Evolutionary conservation across 1,140 invertebrate species (phyloP).

Genomic region (Camponotus vicinus): DNA sequence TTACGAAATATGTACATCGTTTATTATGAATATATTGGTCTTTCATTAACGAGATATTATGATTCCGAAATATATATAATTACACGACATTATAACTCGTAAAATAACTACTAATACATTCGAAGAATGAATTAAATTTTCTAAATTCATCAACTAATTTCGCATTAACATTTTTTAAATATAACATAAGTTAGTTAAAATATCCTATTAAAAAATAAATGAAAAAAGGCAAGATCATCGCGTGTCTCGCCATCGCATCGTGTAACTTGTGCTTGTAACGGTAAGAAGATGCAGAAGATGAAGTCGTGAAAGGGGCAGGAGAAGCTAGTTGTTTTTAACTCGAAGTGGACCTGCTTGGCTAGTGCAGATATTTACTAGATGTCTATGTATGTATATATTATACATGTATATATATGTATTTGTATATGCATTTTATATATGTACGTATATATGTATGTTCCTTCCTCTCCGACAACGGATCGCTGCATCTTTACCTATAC

Average conservation of each 20-base stretch:
- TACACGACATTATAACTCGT: constrained; percentile 10
- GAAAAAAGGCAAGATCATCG: constrained; percentile 57
- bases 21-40: constrained; percentile 18
- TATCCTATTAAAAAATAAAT: constrained; percentile 4
- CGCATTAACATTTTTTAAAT: constrained; percentile 19
- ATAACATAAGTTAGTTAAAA: constrained; percentile 19
- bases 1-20: constrained; percentile 15
- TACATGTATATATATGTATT: neutral
- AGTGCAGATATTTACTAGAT: constrained; percentile 78
- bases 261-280: constrained; percentile 73
- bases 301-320: constrained; percentile 63
- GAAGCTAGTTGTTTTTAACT: constrained; percentile 70
- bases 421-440: neutral
- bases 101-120: neutral
- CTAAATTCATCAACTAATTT: neutral
- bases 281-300: constrained; percentile 68
- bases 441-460: neutral
- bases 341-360: constrained; percentile 76
- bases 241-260: constrained; percentile 8
- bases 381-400: constrained; percentile 52
- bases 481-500: constrained; percentile 35
- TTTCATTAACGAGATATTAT: constrained; percentile 23
- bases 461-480: constrained; percentile 9
- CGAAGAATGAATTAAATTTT: neutral
- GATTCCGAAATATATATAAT: constrained; percentile 19